These are phyloP conservation scores for Macrotus californicus DNA, from an alignment of 2,113 vertebrate genomes.

Conservation along the genomic window DNA sequence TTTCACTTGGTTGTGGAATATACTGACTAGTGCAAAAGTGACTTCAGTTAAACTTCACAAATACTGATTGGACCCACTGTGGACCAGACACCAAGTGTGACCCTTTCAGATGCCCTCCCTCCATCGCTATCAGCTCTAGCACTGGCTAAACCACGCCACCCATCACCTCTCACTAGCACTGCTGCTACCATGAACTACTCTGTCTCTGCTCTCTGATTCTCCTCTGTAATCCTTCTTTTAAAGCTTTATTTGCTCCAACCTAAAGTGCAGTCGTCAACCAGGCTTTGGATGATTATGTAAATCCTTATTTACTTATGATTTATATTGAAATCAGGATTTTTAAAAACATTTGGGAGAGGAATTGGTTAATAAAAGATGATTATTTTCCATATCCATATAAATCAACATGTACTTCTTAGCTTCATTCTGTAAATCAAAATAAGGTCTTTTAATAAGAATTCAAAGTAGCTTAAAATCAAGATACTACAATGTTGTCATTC, in stretches of 20 bases:
- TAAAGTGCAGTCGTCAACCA: not conserved
- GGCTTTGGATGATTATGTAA: not conserved
- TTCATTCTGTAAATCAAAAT: slow-evolving; percentile 4
- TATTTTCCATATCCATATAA: not conserved
- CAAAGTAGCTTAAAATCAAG: not conserved
- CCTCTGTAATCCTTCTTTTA: not conserved
- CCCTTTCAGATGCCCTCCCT: not conserved
- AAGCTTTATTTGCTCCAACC: not conserved
- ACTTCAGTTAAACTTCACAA: not conserved
- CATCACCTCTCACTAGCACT: not conserved
- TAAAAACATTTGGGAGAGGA: not conserved
- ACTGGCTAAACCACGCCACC: not conserved
- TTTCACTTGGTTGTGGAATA: not conserved
- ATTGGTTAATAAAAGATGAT: not conserved
- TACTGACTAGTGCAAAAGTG: not conserved
- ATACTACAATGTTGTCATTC: not conserved
- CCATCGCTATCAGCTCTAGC: not conserved
- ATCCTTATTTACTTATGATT: not conserved
- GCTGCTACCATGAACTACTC: not conserved
- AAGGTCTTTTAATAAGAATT: slow-evolving; percentile 6
- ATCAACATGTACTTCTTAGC: not conserved
- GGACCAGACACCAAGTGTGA: not conserved
- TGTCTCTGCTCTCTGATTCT: not conserved
- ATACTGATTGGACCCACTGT: not conserved
- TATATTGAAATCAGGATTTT: not conserved